A percentile compares a stretch with the other conserved stretches of the same genome.
phyloP scores from a whole-genome alignment of 1,140 invertebrate species.

The Babylonia areolata region DNA sequence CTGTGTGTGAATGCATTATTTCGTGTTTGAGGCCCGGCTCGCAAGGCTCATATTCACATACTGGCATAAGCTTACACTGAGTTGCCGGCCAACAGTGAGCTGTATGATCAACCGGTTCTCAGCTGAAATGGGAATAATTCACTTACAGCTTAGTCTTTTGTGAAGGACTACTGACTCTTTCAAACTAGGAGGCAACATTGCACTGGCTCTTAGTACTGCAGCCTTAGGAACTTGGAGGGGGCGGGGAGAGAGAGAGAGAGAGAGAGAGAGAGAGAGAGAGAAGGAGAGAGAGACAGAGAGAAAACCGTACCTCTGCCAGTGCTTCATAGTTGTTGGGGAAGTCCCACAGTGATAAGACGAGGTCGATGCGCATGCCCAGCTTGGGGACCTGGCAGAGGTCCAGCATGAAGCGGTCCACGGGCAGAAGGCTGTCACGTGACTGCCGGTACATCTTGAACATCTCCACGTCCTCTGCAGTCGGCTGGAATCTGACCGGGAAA shows the following conservation, averaged over 20 bases:
- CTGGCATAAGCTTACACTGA: too few relatives aligned
- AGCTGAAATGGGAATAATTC: neutral
- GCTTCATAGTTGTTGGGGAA: constrained; percentile 53
- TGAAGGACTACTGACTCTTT: too few relatives aligned
- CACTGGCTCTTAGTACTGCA: too few relatives aligned
- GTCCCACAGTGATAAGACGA: constrained; percentile 57
- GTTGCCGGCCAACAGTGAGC: too few relatives aligned
- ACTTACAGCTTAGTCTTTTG: too few relatives aligned
- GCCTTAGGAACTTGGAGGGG: too few relatives aligned
- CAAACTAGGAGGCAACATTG: too few relatives aligned
- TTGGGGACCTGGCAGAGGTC: constrained; percentile 59
- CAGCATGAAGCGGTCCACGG: constrained; percentile 62
- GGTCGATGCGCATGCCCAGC: constrained; percentile 56
- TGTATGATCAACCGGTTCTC: too few relatives aligned
- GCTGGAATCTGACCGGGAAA: constrained; percentile 62
- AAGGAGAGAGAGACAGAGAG: neutral
- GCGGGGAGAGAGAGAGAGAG: neutral
- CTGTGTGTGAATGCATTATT: constrained; percentile 21
- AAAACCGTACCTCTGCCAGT: constrained; percentile 48
- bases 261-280: neutral
- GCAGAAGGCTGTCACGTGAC: constrained; percentile 47
- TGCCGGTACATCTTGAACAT: constrained; percentile 54
- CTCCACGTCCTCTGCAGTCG: constrained; percentile 60
- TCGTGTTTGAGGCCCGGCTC: too few relatives aligned
- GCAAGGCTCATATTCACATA: too few relatives aligned